Base-by-base conservation (phyloP, 2,888 invertebrate species). In the Cataglyphis altisquamis region DNA sequence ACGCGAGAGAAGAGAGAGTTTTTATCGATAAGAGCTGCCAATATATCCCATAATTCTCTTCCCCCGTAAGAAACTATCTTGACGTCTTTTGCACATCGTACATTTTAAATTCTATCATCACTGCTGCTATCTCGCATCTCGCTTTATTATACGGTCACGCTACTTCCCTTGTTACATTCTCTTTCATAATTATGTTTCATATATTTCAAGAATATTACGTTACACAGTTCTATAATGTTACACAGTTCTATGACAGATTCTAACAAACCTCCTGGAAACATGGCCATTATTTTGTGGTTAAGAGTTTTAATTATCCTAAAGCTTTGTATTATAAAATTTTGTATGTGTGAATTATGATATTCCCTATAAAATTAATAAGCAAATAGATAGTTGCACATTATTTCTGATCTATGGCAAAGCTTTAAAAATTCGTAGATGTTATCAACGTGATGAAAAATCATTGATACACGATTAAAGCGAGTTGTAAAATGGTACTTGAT, bases 41-140 rank as follows among this genome's bases (percentile, higher is more conserved):
- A 80, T 52, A 52, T 80, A 78, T n/a, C 41, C 77, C 29, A 67
- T 77, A 80, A 80, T 80, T 80, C 60, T 70, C 32, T 36, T 36
- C 6, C 45, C 18, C 4, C 57, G 70, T 32, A 66, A 77, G 39
- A 64, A 52, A 36, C 1, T 25, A 29, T 18, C 41, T 15, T 12
- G 25, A 25, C 15, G 21, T 10, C 25, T 21, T n/a, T 21, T 32
- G 18, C 15, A 18, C 25, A 39, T 29, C 21, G 29, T 64, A 64
- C 66, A n/a, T 70, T 80, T 62, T 62, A 48, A 70, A 45, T 70
- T 80, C 72, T 25, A 70, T 21, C n/a, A 67, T 55, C 52, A 8
- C 36, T 15, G 3, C 21, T 25, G 32, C 12, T 36, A 21, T 48
- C 15, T 68, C 18, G 41, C 41, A 32, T 48, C 9, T 68, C 21